These are phyloP conservation scores for Aegithalos caudatus DNA, from an alignment of 2,113 vertebrate genomes.

Conservation along the genomic window DNA sequence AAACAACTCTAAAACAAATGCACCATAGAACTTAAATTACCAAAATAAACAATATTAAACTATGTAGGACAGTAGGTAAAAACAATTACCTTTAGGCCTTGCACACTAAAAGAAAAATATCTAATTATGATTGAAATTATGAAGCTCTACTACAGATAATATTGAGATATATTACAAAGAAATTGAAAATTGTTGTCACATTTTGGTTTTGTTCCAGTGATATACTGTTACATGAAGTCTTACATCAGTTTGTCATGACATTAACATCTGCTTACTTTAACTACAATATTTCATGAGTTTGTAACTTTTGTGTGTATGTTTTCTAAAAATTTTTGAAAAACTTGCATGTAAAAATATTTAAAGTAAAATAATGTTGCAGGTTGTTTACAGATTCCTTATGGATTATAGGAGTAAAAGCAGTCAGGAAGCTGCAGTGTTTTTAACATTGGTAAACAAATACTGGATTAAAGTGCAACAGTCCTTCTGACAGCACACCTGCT, in stretches of 20 bases:
- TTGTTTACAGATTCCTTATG: constrained; percentile 49
- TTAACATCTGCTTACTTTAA: constrained; percentile 46
- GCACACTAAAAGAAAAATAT: constrained; percentile 53
- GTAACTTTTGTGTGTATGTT: background rate
- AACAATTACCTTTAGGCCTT: constrained; percentile 53
- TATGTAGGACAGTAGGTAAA: constrained; percentile 44
- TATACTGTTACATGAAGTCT: constrained; percentile 63
- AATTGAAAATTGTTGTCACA: constrained; percentile 69
- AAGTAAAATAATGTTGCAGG: constrained; percentile 59
- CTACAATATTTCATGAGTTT: constrained; percentile 23
- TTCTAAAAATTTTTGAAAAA: constrained; percentile 39
- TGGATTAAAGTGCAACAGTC: constrained; percentile 85
- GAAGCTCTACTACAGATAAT: constrained; percentile 43
- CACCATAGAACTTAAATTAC: constrained; percentile 74
- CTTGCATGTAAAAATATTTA: constrained; percentile 55
- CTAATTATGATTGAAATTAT: constrained; percentile 61
- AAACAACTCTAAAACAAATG: constrained; percentile 71
- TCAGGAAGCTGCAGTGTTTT: constrained; percentile 75
- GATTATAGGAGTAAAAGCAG: constrained; percentile 59
- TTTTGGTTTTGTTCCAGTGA: constrained; percentile 77
- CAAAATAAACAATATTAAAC: constrained; percentile 70
- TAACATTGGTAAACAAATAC: constrained; percentile 83
- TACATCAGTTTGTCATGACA: constrained; percentile 47
- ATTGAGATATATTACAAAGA: constrained; percentile 46
- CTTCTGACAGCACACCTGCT: constrained; percentile 64